Evolutionary conservation across 1,140 invertebrate species (phyloP), one percentile per base, ranked within the genome.

Genomic region (Aphaenogaster rudis): DNA sequence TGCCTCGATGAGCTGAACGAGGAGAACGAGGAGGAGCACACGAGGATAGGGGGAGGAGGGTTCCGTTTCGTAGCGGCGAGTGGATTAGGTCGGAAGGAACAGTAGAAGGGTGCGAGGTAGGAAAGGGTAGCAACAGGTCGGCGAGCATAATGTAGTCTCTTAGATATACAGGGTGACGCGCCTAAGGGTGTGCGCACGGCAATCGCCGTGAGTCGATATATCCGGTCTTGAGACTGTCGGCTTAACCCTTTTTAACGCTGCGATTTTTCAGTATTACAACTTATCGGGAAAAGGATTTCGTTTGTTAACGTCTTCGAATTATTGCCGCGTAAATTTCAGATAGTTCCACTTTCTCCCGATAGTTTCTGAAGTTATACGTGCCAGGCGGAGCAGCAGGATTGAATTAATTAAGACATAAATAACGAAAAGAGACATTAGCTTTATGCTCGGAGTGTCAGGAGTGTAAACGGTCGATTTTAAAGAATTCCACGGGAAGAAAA

Each of bases 61-160:
- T 63, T 64, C 61, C 71, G 61, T 90, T 90, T 87, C 63, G 74
- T 78, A 76, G 63, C 72, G 21, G 59, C 57, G 87, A 69, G 64
- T 63, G 88, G 88, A 79, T 91, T 79, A 89, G 69, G 61, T 79
- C 67, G 48, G 71, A 69, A 84, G 87, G 81, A 84, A 86, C 64
- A 89, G 82, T 80, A 66, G 80, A 87, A 88, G 82, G 86, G 72
- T 85, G 87, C 81, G 88, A 87, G 82, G 72, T 87, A 74, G 78
- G 91, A 86, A 89, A 93, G 93, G 92, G 90, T 94, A 93, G 94
- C 94, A 95, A 95, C 94, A 95, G 94, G 94, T 95, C 94, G 93
- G 88, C 85, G 88, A 90, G 93, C 89, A 92, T 93, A 94, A 94
- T 92, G 89, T 91, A 92, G 88, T 93, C 90, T 92, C 92, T 93